Evolutionary conservation across 1,140 invertebrate species (phyloP).

Genomic region (Mizuhopecten yessoensis): DNA sequence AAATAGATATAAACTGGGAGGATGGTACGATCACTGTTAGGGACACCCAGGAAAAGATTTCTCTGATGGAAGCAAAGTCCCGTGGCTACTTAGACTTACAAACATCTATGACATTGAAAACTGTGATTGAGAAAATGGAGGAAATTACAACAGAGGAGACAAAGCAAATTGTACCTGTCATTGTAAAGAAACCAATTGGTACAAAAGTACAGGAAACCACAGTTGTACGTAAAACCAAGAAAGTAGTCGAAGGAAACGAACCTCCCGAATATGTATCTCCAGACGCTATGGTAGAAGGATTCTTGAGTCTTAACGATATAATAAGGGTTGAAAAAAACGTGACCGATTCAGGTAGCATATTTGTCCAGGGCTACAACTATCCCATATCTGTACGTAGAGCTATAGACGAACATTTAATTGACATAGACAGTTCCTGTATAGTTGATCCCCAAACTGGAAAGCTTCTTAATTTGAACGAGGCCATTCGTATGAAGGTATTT

Average conservation of each 20-base stretch:
- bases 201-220: slow-evolving; percentile 16
- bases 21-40: slow-evolving; percentile 87
- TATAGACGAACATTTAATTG: slow-evolving; percentile 73
- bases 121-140: slow-evolving; percentile 71
- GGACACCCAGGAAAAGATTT: slow-evolving; percentile 89
- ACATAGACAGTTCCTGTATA: slow-evolving; percentile 73
- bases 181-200: background rate
- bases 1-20: slow-evolving; percentile 81
- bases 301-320: slow-evolving; percentile 66
- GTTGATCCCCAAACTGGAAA: slow-evolving; percentile 82
- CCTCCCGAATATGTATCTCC: background rate
- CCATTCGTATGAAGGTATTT: slow-evolving; percentile 92
- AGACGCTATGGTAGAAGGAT: background rate
- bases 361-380: slow-evolving; percentile 87
- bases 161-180: slow-evolving; percentile 3
- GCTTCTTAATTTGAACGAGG: slow-evolving; percentile 91
- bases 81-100: slow-evolving; percentile 88
- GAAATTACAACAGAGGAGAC: slow-evolving; percentile 49
- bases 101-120: slow-evolving; percentile 72
- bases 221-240: background rate
- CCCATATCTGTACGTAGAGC: slow-evolving; percentile 76
- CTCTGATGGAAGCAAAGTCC: slow-evolving; percentile 90
- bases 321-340: slow-evolving; percentile 65
- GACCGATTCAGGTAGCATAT: slow-evolving; percentile 84
- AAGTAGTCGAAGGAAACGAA: slow-evolving; percentile 17